Percentiles rank a stretch among this genome's conserved stretches.
phyloP scores from a whole-genome alignment of 2,797 vertebrate genomes.

The Morelia viridis region DNA sequence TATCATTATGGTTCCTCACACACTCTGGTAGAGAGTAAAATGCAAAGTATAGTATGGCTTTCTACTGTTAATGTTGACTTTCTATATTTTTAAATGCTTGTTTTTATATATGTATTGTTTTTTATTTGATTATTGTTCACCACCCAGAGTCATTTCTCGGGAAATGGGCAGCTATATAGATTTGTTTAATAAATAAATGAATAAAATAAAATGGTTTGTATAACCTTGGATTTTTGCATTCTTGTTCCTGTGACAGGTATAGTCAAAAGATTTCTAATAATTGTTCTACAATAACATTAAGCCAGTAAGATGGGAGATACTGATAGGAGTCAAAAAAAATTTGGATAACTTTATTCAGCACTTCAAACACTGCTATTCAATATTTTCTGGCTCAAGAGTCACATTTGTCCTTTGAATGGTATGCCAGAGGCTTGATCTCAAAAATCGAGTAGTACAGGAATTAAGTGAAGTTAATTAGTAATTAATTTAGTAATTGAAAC shows the following conservation, averaged over 20 bases:
- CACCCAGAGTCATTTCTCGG: no score
- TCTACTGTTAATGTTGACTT: no score
- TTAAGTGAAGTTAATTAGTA: neutral
- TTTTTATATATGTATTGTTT: no score
- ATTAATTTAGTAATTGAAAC: neutral
- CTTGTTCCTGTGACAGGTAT: no score
- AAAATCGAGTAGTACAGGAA: neutral
- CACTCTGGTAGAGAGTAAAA: no score
- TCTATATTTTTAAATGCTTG: no score
- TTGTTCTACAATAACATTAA: neutral
- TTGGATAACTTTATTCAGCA: neutral
- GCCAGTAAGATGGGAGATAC: neutral
- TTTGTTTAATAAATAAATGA: no score
- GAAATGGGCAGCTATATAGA: no score
- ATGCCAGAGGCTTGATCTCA: neutral
- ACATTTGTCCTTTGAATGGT: neutral
- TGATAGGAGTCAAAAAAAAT: neutral
- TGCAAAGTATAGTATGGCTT: no score
- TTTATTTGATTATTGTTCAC: no score
- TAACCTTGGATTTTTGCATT: no score
- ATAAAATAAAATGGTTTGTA: no score
- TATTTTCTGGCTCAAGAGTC: neutral
- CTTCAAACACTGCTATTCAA: neutral
- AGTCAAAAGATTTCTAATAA: neutral
- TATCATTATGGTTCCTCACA: neutral